Evolutionary conservation across 2,888 invertebrate genomes (phyloP).

Genomic region (Diarsia dahlii): DNA sequence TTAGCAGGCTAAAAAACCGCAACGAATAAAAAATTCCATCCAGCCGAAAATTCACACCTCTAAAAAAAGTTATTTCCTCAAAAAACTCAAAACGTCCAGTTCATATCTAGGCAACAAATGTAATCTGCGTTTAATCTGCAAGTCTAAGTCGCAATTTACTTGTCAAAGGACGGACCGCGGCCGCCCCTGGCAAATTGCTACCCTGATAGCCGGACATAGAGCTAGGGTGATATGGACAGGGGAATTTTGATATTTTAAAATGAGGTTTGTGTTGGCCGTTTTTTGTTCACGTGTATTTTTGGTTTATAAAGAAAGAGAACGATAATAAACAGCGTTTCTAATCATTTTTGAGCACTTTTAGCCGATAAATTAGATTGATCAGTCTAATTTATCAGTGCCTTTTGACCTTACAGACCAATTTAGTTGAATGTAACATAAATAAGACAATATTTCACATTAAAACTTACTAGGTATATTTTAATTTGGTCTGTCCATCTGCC

Average conservation of each 20-base stretch:
- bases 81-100: constrained; percentile 42
- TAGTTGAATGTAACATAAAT: too few species aligned
- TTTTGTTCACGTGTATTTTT: not conserved
- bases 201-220: constrained; percentile 62
- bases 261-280: not conserved
- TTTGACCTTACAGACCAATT: too few species aligned
- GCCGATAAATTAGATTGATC: too few species aligned
- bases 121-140: constrained; percentile 78
- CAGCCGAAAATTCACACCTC: constrained; percentile 3
- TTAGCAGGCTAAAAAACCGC: not conserved
- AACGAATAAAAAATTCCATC: not conserved
- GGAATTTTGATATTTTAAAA: not conserved
- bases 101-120: constrained; percentile 69
- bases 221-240: constrained; percentile 17
- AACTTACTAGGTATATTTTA: too few species aligned
- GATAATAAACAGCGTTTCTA: not conserved
- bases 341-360: not conserved
- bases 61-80: constrained; percentile 11
- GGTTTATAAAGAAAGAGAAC: not conserved
- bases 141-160: constrained; percentile 78
- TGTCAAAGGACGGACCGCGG: constrained; percentile 76
- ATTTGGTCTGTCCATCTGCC: too few species aligned
- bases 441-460: too few species aligned
- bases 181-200: constrained; percentile 78
- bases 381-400: too few species aligned